A percentile compares a stretch with the other conserved stretches of the same genome.
Conservation (phyloP, 2,113 vertebrate species). For the Calyptommatus sinebrachiatus region DNA sequence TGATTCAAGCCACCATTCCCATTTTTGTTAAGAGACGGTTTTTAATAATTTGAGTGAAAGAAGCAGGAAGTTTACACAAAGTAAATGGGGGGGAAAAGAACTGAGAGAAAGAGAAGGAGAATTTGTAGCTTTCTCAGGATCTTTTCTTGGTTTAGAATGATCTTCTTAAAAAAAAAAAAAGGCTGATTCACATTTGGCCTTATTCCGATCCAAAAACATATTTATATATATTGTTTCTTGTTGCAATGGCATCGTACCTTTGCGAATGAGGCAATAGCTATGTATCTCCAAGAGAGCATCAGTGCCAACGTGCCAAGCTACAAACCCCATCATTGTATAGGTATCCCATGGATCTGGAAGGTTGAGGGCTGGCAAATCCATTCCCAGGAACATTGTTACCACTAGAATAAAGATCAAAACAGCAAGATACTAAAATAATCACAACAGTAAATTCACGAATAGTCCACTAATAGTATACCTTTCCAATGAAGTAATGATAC, state of each 20-base stretch:
- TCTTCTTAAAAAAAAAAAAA: too few species aligned
- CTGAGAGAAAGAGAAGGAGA: too few species aligned
- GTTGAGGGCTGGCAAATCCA: constrained; percentile 78
- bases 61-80: too few species aligned
- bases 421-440: neutral
- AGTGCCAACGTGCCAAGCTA: constrained; percentile 78
- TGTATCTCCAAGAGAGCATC: constrained; percentile 81
- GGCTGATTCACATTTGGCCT: too few species aligned
- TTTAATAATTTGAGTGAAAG: too few species aligned
- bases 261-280: constrained; percentile 69
- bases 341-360: constrained; percentile 77
- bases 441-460: neutral
- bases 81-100: too few species aligned
- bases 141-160: too few species aligned
- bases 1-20: too few species aligned
- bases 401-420: constrained; percentile 49
- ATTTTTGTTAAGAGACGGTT: too few species aligned
- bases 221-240: neutral
- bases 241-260: constrained; percentile 62
- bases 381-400: constrained; percentile 79
- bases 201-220: too few species aligned
- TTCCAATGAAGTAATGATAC: neutral
- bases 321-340: constrained; percentile 75
- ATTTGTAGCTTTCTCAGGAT: too few species aligned
- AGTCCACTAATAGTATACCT: neutral